Base-by-base conservation (phyloP, 2,888 invertebrate species). In the Drosophila formosana region DNA sequence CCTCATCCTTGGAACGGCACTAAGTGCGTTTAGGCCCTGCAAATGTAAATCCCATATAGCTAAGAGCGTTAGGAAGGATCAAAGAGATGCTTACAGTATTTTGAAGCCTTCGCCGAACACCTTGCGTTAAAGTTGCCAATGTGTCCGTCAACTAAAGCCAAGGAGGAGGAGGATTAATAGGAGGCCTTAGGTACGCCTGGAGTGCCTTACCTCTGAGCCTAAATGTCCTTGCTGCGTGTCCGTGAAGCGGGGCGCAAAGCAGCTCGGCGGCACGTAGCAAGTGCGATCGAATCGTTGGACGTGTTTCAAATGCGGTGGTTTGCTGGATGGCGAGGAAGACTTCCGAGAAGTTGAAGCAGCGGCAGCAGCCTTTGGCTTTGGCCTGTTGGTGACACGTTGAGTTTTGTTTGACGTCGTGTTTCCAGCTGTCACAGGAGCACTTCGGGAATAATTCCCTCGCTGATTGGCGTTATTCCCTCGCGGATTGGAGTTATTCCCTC, bases 231-330 rank as follows among this genome's bases (percentile, higher is more conserved):
- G 28, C 11, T 32, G n/a, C 0, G 30, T 2, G 5, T 55, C 32
- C n/a, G 45, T 3, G 32, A 4, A 7, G 5, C 45, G 32, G 13
- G 55, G 34, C 8, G 32, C 13, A 56, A 56, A 56, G 25, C 43
- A 56, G 9, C 25, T 32, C 2, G 55, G 45, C 1, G 55, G 55
- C 43, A 56, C 55, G 9, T 56, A 56, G 5, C 18, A 9, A 4
- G 55, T 45, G 25, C 25, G 45, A 32, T 56, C 45, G 13, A 43
- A 11, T 4, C 13, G 11, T 4, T 11, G 37, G n/a, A 4, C n/a
- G 4, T 11, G n/a, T 11, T 6, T 30, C 7, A 5, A 5, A 28
- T 37, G 37, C 5, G 11, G 11, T 37, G 37, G 4, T n/a, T 37
- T 37, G 37, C 3, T n/a, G 4, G n/a, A 4, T 37, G 37, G 37